Base-by-base conservation (phyloP, 2,888 invertebrate genomes). In the Thera britannica region DNA sequence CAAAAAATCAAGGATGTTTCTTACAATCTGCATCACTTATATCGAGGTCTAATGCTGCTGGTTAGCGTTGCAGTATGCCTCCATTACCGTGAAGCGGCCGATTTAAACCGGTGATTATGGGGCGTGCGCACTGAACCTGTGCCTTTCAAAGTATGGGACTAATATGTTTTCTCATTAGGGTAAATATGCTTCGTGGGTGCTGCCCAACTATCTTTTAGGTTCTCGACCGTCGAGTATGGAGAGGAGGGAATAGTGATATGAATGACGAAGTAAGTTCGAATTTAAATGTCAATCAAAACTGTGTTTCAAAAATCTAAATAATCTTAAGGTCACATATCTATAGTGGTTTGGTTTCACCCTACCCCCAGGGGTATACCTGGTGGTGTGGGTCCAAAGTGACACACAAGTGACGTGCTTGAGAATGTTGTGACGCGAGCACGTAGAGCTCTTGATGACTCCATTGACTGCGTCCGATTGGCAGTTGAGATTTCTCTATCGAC, bases 131-230 rank as follows among this genome's bases (percentile, higher is more conserved):
- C 55, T 57, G 65, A 62, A 60, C 63, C 65, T 49, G 38, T 41
- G 58, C 58, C 57, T 70, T 70, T 70, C 63, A 58, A 60, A 60
- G 44, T 56, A 59, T 63, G 51, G 56, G 7, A 52, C 60, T 70
- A 70, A 70, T 67, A 70, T 58, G 60, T 70, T 66, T 66, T 58
- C 70, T 66, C 70, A 70, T 70, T 70, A 70, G 60, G 54, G 58
- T 60, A 46, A 66, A 62, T 58, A 58, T 65, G 58, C 49, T 59
- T 55, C 38, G 44, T 41, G 38, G 23, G 51, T 52, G 34, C 52
- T 34, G 23, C 2, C 52, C 34, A 4, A 34, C 34, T 23, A 51
- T 51, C 34, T 52, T 52, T 52, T 52, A 34, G 7, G 23, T 12
- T 23, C 34, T 34, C 3, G 34, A 34, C 34, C 23, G 52, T 4